phyloP scores from a whole-genome alignment of 2,888 invertebrate species.

The Drosophila putrida region DNA sequence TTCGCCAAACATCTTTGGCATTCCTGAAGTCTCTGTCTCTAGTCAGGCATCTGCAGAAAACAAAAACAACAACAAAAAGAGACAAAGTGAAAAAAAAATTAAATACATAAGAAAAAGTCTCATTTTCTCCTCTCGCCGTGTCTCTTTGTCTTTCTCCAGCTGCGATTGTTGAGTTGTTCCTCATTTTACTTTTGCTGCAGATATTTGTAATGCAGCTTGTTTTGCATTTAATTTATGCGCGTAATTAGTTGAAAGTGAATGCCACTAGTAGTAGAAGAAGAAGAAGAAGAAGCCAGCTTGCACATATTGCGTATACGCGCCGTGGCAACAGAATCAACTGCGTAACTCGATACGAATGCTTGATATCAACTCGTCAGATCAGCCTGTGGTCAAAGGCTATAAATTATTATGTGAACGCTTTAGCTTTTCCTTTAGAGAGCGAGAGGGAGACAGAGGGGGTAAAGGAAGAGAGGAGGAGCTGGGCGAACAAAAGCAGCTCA shows the following conservation, averaged over 20 bases:
- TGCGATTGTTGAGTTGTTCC: slow-evolving; percentile 66
- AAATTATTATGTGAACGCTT: slow-evolving; percentile 67
- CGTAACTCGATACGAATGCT: slow-evolving; percentile 19
- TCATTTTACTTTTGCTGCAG: slow-evolving; percentile 75
- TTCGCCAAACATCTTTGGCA: slow-evolving; percentile 76
- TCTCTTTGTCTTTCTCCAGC: slow-evolving; percentile 58
- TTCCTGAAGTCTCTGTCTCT: slow-evolving; percentile 64
- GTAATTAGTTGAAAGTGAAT: slow-evolving; percentile 68
- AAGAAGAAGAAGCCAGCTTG: not conserved
- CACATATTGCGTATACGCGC: slow-evolving; percentile 55
- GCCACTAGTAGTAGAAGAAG: slow-evolving; percentile 36
- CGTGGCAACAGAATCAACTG: slow-evolving; percentile 40
- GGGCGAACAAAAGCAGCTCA: slow-evolving; percentile 71
- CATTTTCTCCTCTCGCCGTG: slow-evolving; percentile 34
- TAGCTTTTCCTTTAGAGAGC: slow-evolving; percentile 31
- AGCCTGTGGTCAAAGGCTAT: slow-evolving; percentile 54
- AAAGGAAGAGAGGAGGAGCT: not conserved
- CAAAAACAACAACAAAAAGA: slow-evolving; percentile 15
- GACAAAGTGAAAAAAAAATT: no score
- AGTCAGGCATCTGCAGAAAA: slow-evolving; percentile 33
- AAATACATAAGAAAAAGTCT: slow-evolving; percentile 4
- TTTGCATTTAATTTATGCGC: slow-evolving; percentile 71
- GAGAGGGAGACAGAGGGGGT: not conserved
- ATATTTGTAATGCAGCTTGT: slow-evolving; percentile 61
- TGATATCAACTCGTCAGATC: slow-evolving; percentile 14